phyloP scores from a whole-genome alignment of 2,113 vertebrate species.

The Tor tambroides region DNA sequence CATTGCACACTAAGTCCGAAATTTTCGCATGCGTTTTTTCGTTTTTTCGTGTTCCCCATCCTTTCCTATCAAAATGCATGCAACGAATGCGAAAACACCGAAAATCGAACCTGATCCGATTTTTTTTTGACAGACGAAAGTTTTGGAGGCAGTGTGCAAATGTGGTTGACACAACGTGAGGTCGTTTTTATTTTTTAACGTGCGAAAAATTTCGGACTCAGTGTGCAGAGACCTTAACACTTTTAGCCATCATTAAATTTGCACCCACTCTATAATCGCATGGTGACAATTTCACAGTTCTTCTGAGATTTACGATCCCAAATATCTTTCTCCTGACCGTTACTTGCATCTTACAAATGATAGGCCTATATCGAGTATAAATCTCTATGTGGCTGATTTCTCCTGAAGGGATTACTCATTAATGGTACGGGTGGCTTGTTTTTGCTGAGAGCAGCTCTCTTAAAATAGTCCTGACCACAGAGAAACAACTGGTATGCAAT shows the following conservation, averaged over 20 bases:
- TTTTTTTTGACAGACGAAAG: too few relatives aligned
- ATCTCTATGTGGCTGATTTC: background rate
- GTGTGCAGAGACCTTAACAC: too few relatives aligned
- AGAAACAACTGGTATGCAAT: slow-evolving; percentile 24
- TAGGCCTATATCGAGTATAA: background rate
- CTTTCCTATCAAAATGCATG: too few relatives aligned
- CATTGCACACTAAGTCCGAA: too few relatives aligned
- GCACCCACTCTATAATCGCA: background rate
- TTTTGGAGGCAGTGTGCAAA: too few relatives aligned
- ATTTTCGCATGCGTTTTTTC: too few relatives aligned
- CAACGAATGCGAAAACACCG: too few relatives aligned
- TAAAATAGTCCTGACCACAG: slow-evolving; percentile 27
- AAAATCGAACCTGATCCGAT: too few relatives aligned
- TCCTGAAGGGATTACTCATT: slow-evolving; percentile 1
- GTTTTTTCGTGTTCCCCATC: too few relatives aligned
- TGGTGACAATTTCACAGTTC: background rate
- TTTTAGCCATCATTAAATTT: background rate
- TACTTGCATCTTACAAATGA: background rate
- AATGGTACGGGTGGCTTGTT: slow-evolving; percentile 25
- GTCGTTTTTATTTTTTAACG: too few relatives aligned
- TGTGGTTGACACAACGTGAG: too few relatives aligned
- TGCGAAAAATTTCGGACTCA: too few relatives aligned
- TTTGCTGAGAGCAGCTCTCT: slow-evolving; percentile 34
- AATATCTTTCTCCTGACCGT: background rate
- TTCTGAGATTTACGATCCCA: background rate